Conservation (phyloP, 2,888 invertebrate species). For the Teinopalpus imperialis region DNA sequence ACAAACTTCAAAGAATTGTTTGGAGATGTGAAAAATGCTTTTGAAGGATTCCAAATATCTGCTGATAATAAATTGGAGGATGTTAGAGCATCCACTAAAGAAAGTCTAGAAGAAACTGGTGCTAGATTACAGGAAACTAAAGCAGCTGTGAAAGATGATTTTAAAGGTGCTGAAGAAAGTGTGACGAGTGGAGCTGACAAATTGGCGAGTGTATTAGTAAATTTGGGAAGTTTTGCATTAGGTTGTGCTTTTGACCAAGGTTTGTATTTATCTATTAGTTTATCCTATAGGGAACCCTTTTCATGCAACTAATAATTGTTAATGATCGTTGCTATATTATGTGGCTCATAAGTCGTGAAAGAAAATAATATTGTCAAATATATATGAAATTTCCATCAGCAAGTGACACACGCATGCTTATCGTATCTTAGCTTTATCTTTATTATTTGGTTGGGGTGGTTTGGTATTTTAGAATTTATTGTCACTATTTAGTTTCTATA, state of each 20-base stretch:
- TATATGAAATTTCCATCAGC: no score
- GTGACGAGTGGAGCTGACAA: slow-evolving; percentile 62
- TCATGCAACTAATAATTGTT: no score
- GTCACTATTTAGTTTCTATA: no score
- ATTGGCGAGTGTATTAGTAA: slow-evolving; percentile 69
- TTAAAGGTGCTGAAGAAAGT: slow-evolving; percentile 43
- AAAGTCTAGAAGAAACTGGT: slow-evolving; percentile 50
- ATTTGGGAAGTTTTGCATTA: slow-evolving; percentile 72
- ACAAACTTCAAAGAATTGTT: slow-evolving; percentile 58
- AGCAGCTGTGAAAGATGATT: slow-evolving; percentile 41
- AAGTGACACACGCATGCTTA: no score
- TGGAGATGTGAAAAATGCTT: slow-evolving; percentile 57
- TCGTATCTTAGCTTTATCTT: no score
- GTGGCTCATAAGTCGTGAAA: no score
- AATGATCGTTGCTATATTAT: no score
- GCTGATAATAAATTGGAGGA: slow-evolving; percentile 72
- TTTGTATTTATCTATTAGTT: slow-evolving; percentile 36
- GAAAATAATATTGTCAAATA: no score
- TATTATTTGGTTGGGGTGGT: no score
- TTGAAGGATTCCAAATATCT: slow-evolving; percentile 73
- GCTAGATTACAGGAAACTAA: slow-evolving; percentile 51
- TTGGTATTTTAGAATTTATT: no score
- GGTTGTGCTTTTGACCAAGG: slow-evolving; percentile 77
- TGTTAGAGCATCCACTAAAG: slow-evolving; percentile 51
- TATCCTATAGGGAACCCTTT: no score